Conservation (phyloP, 2,797 vertebrate genomes). For the Ataeniobius toweri region DNA sequence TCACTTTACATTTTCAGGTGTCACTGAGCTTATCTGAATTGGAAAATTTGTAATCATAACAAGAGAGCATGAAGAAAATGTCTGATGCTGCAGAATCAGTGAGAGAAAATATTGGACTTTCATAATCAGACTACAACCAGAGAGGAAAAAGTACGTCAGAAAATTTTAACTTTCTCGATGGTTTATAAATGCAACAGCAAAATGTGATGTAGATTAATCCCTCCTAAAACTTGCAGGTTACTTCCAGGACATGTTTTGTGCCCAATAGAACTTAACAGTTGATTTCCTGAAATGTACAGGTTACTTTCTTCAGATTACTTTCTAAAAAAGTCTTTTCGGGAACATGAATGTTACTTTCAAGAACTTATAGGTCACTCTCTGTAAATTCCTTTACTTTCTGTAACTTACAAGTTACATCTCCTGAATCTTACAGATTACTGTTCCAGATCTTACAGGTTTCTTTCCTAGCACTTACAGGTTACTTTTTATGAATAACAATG, state of each 20-base stretch:
- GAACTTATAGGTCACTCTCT: background rate
- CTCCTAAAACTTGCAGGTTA: too few species aligned
- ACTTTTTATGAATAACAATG: too few species aligned
- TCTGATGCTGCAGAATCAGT: too few species aligned
- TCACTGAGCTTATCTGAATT: background rate
- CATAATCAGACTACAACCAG: too few species aligned
- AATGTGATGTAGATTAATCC: too few species aligned
- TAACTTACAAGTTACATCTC: background rate
- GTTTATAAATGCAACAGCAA: too few species aligned
- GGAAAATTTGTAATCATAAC: background rate
- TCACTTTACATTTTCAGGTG: background rate
- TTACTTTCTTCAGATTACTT: background rate
- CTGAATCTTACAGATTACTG: background rate
- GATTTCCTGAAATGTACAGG: background rate
- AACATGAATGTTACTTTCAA: background rate
- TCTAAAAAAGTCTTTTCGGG: too few species aligned
- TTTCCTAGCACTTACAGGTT: too few species aligned
- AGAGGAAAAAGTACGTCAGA: too few species aligned
- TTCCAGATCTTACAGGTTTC: background rate
- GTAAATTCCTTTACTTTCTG: background rate
- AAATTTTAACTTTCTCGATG: too few species aligned
- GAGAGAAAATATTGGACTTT: too few species aligned
- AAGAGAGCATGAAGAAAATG: too few species aligned
- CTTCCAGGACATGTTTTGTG: background rate
- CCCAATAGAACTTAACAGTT: background rate